A percentile compares a stretch with the other conserved stretches of the same genome.
These are phyloP conservation scores for Hemichromis elongatus DNA, from an alignment of 2,113 vertebrate species.

Conservation along the genomic window DNA sequence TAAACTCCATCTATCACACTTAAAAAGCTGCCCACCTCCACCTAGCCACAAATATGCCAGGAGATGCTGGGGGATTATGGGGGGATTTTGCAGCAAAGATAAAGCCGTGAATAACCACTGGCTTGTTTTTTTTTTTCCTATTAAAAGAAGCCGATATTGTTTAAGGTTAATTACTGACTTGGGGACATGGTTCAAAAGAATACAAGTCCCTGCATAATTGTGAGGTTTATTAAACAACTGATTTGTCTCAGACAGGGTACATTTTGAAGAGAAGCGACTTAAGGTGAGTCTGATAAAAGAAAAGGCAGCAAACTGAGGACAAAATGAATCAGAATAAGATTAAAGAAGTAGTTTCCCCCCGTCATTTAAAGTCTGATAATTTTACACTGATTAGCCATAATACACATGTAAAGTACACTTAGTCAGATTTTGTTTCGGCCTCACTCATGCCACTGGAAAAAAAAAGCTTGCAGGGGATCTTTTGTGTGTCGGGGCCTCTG, in stretches of 20 bases:
- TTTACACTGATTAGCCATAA: neutral
- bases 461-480: neutral
- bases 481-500: neutral
- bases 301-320: neutral
- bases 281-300: neutral
- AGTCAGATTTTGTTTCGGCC: neutral
- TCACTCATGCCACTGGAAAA: neutral
- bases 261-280: slow-evolving; percentile 3
- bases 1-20: slow-evolving; percentile 75
- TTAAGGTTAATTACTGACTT: slow-evolving; percentile 59
- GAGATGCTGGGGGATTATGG: slow-evolving; percentile 38
- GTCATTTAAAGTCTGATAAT: neutral
- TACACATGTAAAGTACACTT: neutral
- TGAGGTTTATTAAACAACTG: slow-evolving; percentile 44
- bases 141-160: slow-evolving; percentile 35
- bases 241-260: slow-evolving; percentile 36
- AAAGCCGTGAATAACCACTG: slow-evolving; percentile 26
- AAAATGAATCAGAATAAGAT: neutral
- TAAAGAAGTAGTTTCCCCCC: neutral
- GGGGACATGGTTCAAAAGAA: slow-evolving; percentile 22
- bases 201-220: slow-evolving; percentile 2
- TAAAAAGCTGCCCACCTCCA: slow-evolving; percentile 65
- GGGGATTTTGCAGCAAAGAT: slow-evolving; percentile 36
- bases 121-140: slow-evolving; percentile 48
- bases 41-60: slow-evolving; percentile 37